These are phyloP conservation scores for Anableps anableps DNA, from an alignment of 2,797 vertebrate species.

Conservation along the genomic window DNA sequence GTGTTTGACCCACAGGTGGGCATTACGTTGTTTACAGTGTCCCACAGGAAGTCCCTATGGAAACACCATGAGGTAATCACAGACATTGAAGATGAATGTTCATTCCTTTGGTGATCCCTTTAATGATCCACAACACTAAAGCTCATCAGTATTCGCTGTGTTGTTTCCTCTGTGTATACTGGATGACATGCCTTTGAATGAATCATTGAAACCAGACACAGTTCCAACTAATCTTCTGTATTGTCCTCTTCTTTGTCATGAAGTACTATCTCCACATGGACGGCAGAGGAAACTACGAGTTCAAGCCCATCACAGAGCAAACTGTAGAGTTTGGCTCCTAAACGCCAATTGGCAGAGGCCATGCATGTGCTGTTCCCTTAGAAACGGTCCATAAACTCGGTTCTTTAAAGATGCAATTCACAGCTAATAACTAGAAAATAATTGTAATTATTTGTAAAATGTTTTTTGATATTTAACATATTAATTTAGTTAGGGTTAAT, in stretches of 20 bases:
- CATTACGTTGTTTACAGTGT: slow-evolving; percentile 97
- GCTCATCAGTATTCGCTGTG: not conserved
- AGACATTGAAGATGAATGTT: not conserved
- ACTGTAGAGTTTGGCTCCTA: slow-evolving; percentile 97
- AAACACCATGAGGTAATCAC: slow-evolving; percentile 92
- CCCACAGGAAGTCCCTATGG: slow-evolving; percentile 98
- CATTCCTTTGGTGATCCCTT: not conserved
- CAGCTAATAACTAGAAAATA: slow-evolving; percentile 65
- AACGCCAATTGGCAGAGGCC: slow-evolving; percentile 9
- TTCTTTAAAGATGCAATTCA: slow-evolving; percentile 57
- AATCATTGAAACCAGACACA: not conserved
- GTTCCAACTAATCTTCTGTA: not conserved
- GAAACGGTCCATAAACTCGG: slow-evolving; percentile 51
- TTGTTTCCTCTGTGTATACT: not conserved
- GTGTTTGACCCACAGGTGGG: slow-evolving; percentile 85
- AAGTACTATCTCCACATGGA: slow-evolving; percentile 98
- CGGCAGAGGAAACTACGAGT: slow-evolving; percentile 95
- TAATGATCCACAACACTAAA: not conserved
- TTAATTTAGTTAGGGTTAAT: slow-evolving; percentile 62
- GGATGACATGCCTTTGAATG: not conserved
- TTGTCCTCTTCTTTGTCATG: slow-evolving; percentile 8
- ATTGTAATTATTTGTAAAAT: slow-evolving; percentile 76
- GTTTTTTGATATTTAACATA: slow-evolving; percentile 54
- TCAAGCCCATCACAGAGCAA: slow-evolving; percentile 95
- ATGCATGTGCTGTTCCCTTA: slow-evolving; percentile 18